phyloP scores from a whole-genome alignment of 2,797 vertebrate species.

The Hoplostethus mediterraneus region DNA sequence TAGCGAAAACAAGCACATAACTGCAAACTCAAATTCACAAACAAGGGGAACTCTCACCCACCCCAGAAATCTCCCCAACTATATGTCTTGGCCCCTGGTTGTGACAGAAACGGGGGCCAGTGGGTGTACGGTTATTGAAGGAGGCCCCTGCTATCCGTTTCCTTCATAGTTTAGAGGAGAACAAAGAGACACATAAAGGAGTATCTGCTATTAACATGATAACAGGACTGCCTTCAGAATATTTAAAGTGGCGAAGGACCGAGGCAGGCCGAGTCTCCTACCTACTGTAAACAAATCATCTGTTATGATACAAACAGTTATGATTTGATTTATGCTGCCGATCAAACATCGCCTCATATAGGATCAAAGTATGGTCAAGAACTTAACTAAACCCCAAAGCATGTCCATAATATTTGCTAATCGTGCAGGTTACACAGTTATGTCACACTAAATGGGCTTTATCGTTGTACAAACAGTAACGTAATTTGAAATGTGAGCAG shows the following conservation, averaged over 20 bases:
- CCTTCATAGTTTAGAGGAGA: slow-evolving; percentile 56
- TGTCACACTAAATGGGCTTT: slow-evolving; percentile 40
- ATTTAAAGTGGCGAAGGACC: slow-evolving; percentile 32
- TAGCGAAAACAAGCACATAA: slow-evolving; percentile 61
- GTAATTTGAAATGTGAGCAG: slow-evolving; percentile 37
- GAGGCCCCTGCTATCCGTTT: slow-evolving; percentile 61
- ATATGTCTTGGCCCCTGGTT: slow-evolving; percentile 37
- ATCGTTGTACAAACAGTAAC: slow-evolving; percentile 30
- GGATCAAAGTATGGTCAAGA: background rate
- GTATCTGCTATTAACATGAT: slow-evolving; percentile 67
- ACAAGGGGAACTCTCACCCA: slow-evolving; percentile 27
- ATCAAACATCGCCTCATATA: background rate
- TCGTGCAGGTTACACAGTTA: slow-evolving; percentile 6
- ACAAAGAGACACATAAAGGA: slow-evolving; percentile 68
- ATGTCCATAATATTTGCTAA: slow-evolving; percentile 14
- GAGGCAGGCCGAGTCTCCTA: background rate
- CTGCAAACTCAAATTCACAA: slow-evolving; percentile 50
- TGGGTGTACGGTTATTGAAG: slow-evolving; percentile 42
- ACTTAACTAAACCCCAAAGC: slow-evolving; percentile 10
- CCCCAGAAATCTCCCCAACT: slow-evolving; percentile 29
- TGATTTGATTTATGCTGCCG: slow-evolving; percentile 1
- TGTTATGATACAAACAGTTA: slow-evolving; percentile 3
- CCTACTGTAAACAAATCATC: slow-evolving; percentile 1
- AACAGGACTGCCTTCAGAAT: slow-evolving; percentile 58
- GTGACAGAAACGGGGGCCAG: slow-evolving; percentile 50